Percentiles rank a stretch among this genome's conserved stretches.
Evolutionary conservation across 2,113 vertebrate species (phyloP).

Genomic region (Calidris pugnax): DNA sequence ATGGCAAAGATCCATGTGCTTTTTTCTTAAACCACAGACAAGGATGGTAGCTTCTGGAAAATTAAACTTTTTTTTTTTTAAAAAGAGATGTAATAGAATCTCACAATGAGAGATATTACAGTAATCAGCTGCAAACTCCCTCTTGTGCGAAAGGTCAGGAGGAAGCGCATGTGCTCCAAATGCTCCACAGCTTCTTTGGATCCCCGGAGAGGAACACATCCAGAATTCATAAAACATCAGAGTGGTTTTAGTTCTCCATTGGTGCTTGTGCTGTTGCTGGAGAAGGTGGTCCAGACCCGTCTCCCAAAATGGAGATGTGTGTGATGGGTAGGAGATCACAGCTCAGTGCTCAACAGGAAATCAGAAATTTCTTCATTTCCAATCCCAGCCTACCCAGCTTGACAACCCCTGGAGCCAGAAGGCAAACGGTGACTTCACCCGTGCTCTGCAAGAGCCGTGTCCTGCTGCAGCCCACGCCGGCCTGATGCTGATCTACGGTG

Average conservation of each 20-base stretch:
- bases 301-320: neutral
- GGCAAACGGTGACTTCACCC: neutral
- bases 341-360: neutral
- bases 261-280: neutral
- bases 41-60: neutral
- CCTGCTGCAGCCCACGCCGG: neutral
- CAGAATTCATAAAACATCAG: neutral
- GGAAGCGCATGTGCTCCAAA: neutral
- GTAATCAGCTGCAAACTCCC: neutral
- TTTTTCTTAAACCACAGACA: neutral
- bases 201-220: neutral
- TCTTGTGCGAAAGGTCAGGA: neutral
- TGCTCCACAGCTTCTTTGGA: neutral
- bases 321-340: neutral
- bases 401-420: neutral
- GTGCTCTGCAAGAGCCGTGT: neutral
- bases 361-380: neutral
- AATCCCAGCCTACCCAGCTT: neutral
- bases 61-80: neutral
- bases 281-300: neutral
- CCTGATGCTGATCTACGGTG: rapidly evolving
- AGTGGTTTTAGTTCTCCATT: rapidly evolving
- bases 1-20: neutral
- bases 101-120: neutral
- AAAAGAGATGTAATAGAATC: neutral